Conservation (phyloP, 1,140 invertebrate species). For the Chymomyza costata region DNA sequence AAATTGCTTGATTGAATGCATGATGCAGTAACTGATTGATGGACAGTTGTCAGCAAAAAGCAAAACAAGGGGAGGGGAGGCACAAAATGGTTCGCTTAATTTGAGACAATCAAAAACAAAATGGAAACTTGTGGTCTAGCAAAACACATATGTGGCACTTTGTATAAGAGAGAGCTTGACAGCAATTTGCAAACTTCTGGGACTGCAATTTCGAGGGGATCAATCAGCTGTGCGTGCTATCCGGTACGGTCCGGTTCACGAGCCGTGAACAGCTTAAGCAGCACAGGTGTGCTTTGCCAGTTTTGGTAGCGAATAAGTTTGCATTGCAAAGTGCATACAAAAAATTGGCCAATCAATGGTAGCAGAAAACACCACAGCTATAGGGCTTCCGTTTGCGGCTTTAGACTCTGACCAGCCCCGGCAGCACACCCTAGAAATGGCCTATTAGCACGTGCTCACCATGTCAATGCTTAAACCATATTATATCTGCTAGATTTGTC, state of each 20-base stretch:
- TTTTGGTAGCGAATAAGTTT: too few species aligned
- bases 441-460: constrained; percentile 63
- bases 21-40: constrained; percentile 36
- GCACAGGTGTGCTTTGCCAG: too few species aligned
- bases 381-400: constrained; percentile 1
- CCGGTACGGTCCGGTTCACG: too few species aligned
- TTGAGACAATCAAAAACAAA: constrained; percentile 62
- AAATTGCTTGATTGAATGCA: constrained; percentile 61
- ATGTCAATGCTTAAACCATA: constrained; percentile 54
- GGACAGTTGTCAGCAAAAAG: constrained; percentile 29
- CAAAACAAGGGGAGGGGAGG: constrained; percentile 17
- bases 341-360: constrained; percentile 14
- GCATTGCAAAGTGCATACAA: too few species aligned
- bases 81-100: constrained; percentile 57
- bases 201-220: constrained; percentile 33
- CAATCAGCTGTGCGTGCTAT: constrained; percentile 41
- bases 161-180: not conserved
- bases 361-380: constrained; percentile 8
- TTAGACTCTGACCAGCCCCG: constrained; percentile 3
- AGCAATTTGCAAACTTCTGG: constrained; percentile 31
- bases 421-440: constrained; percentile 30
- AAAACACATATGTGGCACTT: not conserved
- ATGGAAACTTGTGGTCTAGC: constrained; percentile 40
- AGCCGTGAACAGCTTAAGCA: too few species aligned
- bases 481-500: constrained; percentile 22